Conservation (phyloP, 1,140 invertebrate species). For the Magallana gigas region DNA sequence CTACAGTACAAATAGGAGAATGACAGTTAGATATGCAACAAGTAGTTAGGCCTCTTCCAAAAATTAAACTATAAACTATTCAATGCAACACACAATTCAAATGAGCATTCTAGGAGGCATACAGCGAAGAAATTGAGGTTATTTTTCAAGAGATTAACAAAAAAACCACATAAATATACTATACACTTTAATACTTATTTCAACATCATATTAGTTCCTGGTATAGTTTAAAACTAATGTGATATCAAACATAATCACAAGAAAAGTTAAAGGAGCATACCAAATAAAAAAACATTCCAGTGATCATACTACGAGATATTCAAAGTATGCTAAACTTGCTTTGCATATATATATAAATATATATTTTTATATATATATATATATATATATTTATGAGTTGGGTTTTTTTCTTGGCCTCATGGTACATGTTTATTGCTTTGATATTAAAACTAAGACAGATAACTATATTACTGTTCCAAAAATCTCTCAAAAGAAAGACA, state of each 20-base stretch:
- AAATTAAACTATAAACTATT: background rate
- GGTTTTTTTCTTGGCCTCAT: background rate
- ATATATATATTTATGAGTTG: background rate
- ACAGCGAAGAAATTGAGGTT: too few relatives aligned
- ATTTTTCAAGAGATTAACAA: background rate
- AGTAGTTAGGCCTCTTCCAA: background rate
- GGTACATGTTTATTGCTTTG: background rate
- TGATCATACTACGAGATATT: background rate
- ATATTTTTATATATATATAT: background rate
- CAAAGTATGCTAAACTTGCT: conserved; percentile 13
- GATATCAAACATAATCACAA: background rate
- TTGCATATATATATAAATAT: background rate
- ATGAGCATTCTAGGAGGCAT: too few relatives aligned
- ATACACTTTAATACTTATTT: too few relatives aligned
- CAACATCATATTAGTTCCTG: too few relatives aligned
- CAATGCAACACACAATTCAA: background rate
- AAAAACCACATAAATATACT: background rate
- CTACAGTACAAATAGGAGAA: conserved; percentile 64
- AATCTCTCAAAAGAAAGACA: background rate
- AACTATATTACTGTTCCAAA: background rate
- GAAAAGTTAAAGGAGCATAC: conserved; percentile 25
- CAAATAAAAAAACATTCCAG: background rate
- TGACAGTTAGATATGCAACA: conserved; percentile 58
- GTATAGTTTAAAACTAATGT: too few relatives aligned
- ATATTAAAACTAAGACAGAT: background rate